Evolutionary conservation across 2,113 vertebrate genomes (phyloP), one percentile per base, ranked within the genome.

Genomic region (Sebastes fasciatus): DNA sequence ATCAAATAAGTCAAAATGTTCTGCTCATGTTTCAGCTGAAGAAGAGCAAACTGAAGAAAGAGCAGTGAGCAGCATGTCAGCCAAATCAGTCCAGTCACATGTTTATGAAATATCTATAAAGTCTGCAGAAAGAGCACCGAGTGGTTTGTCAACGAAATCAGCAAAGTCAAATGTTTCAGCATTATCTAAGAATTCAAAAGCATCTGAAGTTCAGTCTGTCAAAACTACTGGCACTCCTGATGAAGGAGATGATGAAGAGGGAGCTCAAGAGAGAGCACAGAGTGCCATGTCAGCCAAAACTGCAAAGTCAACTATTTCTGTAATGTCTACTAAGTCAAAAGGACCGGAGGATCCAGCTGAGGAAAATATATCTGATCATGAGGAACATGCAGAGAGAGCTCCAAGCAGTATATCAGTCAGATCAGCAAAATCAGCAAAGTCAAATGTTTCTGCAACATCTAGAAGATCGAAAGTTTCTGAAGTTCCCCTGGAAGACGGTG

Each of bases 351-450:
- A 3, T 57, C n/a, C 46, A 57, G 11, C 3, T 49, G 65, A 79
- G 6, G 74, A 80, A 68, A 45, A 14, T 9, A 7, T 5, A n/a
- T 43, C 52, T 60, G 52, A 89, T 67, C 17, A 51, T 0, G 14
- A 74, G 1, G 67, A 87, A 54, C 21, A 58, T 51, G 23, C 4
- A 48, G 84, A 86, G n/a, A 16, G 85, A 62, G 26, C 80, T 4
- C 65, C 71, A 16, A 89, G 90, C 23, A 79, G 48, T 86, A 86
- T 60, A 49, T 85, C 55, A 88, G 70, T 12, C 8, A 75, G 64
- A 87, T 94, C 90, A 43, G 62, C 4, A 10, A 89, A 79, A 63
- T 89, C 89, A 45, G 12, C 60, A 6, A 85, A 86, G 34, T 85
- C 81, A 4, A 88, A 76, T 49, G 5, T 45, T 72, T 89, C 90